Evolutionary conservation across 2,888 invertebrate species (phyloP), one percentile per base, ranked within the genome.

Genomic region (Chymomyza caudatula): DNA sequence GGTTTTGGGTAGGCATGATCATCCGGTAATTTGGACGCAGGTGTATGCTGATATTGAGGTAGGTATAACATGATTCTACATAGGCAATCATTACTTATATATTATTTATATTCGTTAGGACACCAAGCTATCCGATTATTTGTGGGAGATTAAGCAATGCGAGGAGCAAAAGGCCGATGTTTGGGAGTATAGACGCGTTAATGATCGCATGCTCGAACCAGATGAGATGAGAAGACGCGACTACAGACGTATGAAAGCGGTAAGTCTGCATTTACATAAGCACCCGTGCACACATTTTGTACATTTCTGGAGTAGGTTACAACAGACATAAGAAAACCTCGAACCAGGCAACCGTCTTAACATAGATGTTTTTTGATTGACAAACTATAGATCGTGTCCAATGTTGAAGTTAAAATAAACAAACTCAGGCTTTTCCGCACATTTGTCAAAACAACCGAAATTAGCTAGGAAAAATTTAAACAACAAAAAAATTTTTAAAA

Each of bases 1-100:
- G 90, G 99, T 98, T 13, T 92, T 98, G 74, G 94, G 95, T 76
- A 92, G 95, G 57, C 94, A 94, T 67, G 93, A 94, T 75, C 96
- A 97, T 90, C 97, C 97, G 4, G 95, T 96, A n/a, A 94, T 97
- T 5, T 99, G 98, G 98, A 98, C 98, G 0, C 97, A 98, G 8
- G 97, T 98, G 15, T 98, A 98, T 89, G 97, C 97, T 17, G 98
- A 98, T 89, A 93, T 96, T 61, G 95, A 96, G 78, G 95, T 95
- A 91, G 92, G 92, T 90, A 58, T 17, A 43, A 11, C 17, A 17
- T 29, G 47, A 55, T 13, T 62, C 4, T 37, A 17, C 69, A 55
- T 66, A 25, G 49, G 55, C 58, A 43, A 53, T 56, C 54, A 69
- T 23, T 53, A 61, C 17, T 57, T 37, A n/a, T 19, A 43, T 62